Evolutionary conservation across 2,888 invertebrate species (phyloP).

Genomic region (Pseudolycoriella hygida): DNA sequence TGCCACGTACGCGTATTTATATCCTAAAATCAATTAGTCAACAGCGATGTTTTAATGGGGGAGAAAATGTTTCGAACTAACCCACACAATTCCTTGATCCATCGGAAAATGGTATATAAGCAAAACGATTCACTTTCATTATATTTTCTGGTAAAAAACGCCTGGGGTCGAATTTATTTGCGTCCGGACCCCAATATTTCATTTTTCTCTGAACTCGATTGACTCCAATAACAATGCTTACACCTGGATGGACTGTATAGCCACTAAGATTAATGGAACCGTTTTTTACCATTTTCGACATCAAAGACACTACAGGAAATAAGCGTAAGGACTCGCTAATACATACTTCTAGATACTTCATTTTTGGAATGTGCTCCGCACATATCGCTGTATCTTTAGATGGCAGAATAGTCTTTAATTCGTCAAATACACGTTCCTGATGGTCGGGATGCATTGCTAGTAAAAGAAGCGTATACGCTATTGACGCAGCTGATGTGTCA

Average conservation of each 20-base stretch:
- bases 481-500: not conserved
- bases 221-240: not conserved
- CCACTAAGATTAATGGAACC: not conserved
- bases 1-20: slow-evolving; percentile 1
- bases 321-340: not conserved
- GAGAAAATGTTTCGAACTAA: not conserved
- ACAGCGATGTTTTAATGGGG: no score
- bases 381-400: not conserved
- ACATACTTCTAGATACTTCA: not conserved
- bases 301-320: not conserved
- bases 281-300: not conserved
- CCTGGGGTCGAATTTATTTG: not conserved
- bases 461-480: not conserved
- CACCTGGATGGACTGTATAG: not conserved
- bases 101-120: not conserved
- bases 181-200: not conserved
- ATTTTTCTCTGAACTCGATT: not conserved
- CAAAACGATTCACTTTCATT: not conserved
- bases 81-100: not conserved
- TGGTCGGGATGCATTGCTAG: not conserved
- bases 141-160: not conserved
- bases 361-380: not conserved
- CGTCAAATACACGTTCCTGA: not conserved
- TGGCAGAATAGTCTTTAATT: not conserved
- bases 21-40: slow-evolving; percentile 1